A percentile compares a stretch with the other conserved stretches of the same genome.
phyloP scores from a whole-genome alignment of 2,797 vertebrate species.

The Parauchenoglanis punctatus region DNA sequence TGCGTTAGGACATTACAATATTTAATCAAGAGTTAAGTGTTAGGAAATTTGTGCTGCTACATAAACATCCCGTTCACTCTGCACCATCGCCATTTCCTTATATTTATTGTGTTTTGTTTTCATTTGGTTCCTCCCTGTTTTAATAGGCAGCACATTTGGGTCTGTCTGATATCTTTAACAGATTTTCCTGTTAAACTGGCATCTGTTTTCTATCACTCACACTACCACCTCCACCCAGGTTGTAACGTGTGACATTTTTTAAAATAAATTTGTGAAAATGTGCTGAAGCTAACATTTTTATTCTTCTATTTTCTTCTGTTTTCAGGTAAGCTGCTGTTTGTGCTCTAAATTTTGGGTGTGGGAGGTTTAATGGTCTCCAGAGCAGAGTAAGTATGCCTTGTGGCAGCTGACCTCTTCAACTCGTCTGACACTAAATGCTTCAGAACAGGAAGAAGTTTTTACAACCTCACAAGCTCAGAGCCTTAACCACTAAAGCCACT shows the following conservation, averaged over 20 bases:
- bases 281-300: slow-evolving; percentile 3
- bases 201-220: slow-evolving; percentile 38
- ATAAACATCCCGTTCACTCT: slow-evolving; percentile 9
- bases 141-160: slow-evolving; percentile 35
- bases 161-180: slow-evolving; percentile 38
- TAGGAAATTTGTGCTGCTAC: slow-evolving; percentile 20
- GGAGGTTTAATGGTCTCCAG: slow-evolving; percentile 30
- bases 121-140: slow-evolving; percentile 27
- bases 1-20: not conserved
- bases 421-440: slow-evolving; percentile 15
- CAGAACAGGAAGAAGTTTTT: not conserved
- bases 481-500: not conserved
- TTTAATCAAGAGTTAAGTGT: slow-evolving; percentile 22
- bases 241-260: not conserved
- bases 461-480: not conserved
- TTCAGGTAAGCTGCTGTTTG: slow-evolving; percentile 58
- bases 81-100: slow-evolving; percentile 31
- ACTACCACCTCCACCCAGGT: slow-evolving; percentile 18
- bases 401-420: slow-evolving; percentile 22
- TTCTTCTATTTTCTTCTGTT: slow-evolving; percentile 42
- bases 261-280: not conserved
- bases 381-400: slow-evolving; percentile 39
- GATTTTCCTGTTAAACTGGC: slow-evolving; percentile 34
- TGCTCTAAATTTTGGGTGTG: slow-evolving; percentile 39
- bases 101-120: slow-evolving; percentile 33